phyloP scores from a whole-genome alignment of 1,140 invertebrate genomes.

The Drosophila tsacasi region DNA sequence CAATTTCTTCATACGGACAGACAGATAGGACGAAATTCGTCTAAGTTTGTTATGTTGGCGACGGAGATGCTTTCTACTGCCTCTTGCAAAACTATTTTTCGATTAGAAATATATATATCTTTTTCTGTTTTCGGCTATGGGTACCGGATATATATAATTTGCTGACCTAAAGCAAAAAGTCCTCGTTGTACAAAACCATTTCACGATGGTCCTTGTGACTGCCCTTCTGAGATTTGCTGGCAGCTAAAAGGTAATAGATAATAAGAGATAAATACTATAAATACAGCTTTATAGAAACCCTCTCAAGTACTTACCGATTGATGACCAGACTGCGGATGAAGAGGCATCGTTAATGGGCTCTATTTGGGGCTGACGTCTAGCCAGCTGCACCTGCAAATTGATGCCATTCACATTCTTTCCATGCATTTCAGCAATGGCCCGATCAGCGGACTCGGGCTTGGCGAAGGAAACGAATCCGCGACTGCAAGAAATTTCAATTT shows the following conservation, averaged over 20 bases:
- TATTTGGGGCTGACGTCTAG: constrained; percentile 92
- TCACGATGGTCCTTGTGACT: constrained; percentile 90
- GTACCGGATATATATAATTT: neutral
- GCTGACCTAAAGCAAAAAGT: constrained; percentile 60
- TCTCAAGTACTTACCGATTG: constrained; percentile 87
- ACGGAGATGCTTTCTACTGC: neutral
- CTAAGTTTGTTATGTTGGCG: neutral
- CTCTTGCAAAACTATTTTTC: too few species aligned
- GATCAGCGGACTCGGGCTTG: constrained; percentile 93
- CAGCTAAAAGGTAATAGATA: constrained; percentile 85
- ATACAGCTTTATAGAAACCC: neutral
- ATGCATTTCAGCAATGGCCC: constrained; percentile 95
- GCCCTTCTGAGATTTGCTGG: constrained; percentile 93
- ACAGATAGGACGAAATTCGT: neutral
- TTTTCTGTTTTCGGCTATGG: neutral
- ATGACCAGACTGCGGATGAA: constrained; percentile 92
- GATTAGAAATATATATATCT: too few species aligned
- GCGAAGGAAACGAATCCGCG: constrained; percentile 98
- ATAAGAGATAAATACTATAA: constrained; percentile 1
- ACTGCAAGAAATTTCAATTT: constrained; percentile 44
- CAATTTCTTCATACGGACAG: too few species aligned
- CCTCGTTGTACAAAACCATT: constrained; percentile 90
- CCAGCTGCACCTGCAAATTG: constrained; percentile 91
- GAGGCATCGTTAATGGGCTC: constrained; percentile 92
- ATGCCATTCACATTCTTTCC: constrained; percentile 92